Conservation (phyloP, 2,797 vertebrate species). For the Spheniscus humboldti region DNA sequence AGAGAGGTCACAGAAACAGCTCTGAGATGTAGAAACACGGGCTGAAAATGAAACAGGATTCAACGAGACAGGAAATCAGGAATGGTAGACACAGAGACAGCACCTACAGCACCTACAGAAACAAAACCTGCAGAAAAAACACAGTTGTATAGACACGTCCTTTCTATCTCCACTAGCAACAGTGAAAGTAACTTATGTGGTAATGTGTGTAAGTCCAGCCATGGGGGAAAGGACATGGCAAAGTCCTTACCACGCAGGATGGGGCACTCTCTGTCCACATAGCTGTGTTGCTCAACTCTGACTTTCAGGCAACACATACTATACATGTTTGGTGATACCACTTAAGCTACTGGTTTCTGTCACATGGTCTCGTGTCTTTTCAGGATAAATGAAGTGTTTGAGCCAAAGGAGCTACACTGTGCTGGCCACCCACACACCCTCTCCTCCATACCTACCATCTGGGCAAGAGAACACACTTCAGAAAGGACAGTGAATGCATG, state of each 20-base stretch:
- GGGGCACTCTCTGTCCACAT: not conserved
- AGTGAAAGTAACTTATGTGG: not conserved
- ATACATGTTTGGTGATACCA: not conserved
- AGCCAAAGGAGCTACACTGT: not conserved
- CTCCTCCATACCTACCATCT: not conserved
- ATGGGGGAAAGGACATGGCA: not conserved
- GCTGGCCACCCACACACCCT: not conserved
- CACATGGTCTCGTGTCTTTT: not conserved
- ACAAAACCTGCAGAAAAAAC: not conserved
- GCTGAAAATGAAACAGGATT: not conserved
- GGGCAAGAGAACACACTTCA: fast-evolving
- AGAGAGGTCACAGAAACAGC: not conserved
- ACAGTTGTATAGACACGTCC: not conserved
- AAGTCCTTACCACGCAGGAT: not conserved
- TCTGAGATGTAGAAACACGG: not conserved
- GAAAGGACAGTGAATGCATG: not conserved
- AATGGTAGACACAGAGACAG: not conserved
- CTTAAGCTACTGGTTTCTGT: not conserved
- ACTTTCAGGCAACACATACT: not conserved
- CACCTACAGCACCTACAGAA: not conserved
- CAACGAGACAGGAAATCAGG: not conserved
- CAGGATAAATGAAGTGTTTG: not conserved
- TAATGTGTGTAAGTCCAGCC: not conserved
- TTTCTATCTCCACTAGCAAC: not conserved
- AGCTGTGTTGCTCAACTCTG: not conserved